Evolutionary conservation across 1,140 invertebrate genomes (phyloP).

Genomic region (Macrobrachium nipponense): DNA sequence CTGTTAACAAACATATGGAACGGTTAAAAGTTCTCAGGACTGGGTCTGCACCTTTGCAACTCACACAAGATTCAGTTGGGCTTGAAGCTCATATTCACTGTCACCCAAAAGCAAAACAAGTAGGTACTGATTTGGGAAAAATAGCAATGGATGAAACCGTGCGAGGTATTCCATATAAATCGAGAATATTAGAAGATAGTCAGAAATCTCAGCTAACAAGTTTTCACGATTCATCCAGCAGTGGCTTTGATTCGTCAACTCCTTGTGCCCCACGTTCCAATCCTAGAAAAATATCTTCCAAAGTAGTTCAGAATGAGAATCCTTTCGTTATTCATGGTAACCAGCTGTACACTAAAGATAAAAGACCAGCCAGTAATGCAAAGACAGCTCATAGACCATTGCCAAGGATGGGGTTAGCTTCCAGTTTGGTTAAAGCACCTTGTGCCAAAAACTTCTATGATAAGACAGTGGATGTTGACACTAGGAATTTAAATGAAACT

Average conservation of each 20-base stretch:
- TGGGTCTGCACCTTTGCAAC: neutral
- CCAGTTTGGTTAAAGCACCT: neutral
- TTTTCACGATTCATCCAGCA: neutral
- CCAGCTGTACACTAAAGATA: neutral
- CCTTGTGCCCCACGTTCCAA: neutral
- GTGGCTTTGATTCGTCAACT: slow-evolving; percentile 1
- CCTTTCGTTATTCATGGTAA: neutral
- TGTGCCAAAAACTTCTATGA: neutral
- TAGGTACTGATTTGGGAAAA: neutral
- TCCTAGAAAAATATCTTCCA: neutral
- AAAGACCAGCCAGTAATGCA: neutral
- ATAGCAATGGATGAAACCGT: neutral
- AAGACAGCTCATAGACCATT: neutral
- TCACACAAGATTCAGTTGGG: neutral
- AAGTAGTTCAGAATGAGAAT: neutral
- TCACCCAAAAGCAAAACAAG: neutral
- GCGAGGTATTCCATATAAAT: neutral
- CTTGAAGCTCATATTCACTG: neutral
- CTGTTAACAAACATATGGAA: slow-evolving; percentile 2
- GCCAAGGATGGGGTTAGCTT: slow-evolving; percentile 4
- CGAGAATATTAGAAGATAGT: slow-evolving; percentile 7
- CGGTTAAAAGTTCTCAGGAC: slow-evolving; percentile 5
- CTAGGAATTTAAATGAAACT: neutral
- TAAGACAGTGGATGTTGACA: neutral
- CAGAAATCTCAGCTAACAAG: neutral